These are phyloP conservation scores for Pterocles gutturalis DNA, from an alignment of 2,113 vertebrate species.

Conservation along the genomic window DNA sequence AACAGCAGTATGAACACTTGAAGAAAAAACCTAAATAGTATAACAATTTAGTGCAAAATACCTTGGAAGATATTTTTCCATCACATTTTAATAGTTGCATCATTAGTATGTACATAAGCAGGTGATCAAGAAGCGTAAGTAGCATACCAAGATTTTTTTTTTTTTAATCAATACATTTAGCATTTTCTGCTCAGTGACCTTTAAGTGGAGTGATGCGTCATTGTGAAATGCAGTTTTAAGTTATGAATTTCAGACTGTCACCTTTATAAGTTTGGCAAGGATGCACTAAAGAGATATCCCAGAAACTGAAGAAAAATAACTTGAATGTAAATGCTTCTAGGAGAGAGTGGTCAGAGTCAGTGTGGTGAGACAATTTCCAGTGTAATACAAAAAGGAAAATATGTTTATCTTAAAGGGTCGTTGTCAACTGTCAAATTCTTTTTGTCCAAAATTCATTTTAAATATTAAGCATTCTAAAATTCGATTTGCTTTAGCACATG, in stretches of 20 bases:
- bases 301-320: neutral
- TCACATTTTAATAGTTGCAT: neutral
- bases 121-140: neutral
- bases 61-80: neutral
- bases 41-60: neutral
- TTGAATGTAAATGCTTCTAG: neutral
- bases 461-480: neutral
- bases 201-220: neutral
- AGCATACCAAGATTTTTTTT: neutral
- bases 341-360: neutral
- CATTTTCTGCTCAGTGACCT: neutral
- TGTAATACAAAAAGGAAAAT: neutral
- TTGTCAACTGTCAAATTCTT: neutral
- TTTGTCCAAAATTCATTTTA: constrained; percentile 7
- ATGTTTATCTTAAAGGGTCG: neutral
- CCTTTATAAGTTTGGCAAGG: neutral
- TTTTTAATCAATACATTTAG: neutral
- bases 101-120: neutral
- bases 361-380: neutral
- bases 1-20: neutral
- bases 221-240: neutral
- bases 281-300: neutral
- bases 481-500: neutral
- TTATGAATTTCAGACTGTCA: neutral
- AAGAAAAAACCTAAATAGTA: neutral